Percentiles rank a stretch among this genome's conserved stretches.
Conservation (phyloP, 2,888 invertebrate genomes). For the Embidobia sp. region DNA sequence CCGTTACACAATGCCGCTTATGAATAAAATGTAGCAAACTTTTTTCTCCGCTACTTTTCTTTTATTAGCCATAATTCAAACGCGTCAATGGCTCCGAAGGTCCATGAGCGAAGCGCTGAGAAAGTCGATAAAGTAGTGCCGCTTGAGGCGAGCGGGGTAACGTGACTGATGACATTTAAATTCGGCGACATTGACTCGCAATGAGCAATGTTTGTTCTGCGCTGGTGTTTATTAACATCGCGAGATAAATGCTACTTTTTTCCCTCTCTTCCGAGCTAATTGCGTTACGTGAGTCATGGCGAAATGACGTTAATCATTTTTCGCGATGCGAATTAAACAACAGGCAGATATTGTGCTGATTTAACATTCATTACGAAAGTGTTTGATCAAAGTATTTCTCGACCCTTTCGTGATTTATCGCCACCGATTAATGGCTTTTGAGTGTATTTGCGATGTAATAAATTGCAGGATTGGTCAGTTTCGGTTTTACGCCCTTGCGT, state of each 20-base stretch:
- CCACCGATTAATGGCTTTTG: constrained; percentile 18
- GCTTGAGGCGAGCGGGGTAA: too few relatives aligned
- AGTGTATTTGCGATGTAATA: constrained; percentile 13
- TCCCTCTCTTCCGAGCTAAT: constrained; percentile 2
- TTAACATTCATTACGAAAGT: constrained; percentile 6
- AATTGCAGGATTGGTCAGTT: neutral
- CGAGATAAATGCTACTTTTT: constrained; percentile 7
- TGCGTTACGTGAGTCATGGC: constrained; percentile 22
- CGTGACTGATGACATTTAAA: constrained; percentile 18
- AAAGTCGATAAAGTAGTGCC: constrained; percentile 15
- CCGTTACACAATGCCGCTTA: constrained; percentile 62
- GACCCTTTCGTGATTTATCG: constrained; percentile 8
- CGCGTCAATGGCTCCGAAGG: neutral
- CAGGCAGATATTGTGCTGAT: neutral
- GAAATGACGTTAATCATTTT: constrained; percentile 19
- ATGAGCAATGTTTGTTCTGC: too few relatives aligned
- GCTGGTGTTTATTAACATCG: neutral
- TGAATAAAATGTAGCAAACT: constrained; percentile 61
- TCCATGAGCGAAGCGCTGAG: constrained; percentile 2
- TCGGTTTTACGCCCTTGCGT: neutral
- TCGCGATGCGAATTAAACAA: neutral
- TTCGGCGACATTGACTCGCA: constrained; percentile 16
- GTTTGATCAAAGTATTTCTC: constrained; percentile 5
- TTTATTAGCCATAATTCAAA: constrained; percentile 39
- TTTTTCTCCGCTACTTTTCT: constrained; percentile 16